These are phyloP conservation scores for Aplocera efformata DNA, from an alignment of 2,888 invertebrate genomes.

Conservation along the genomic window DNA sequence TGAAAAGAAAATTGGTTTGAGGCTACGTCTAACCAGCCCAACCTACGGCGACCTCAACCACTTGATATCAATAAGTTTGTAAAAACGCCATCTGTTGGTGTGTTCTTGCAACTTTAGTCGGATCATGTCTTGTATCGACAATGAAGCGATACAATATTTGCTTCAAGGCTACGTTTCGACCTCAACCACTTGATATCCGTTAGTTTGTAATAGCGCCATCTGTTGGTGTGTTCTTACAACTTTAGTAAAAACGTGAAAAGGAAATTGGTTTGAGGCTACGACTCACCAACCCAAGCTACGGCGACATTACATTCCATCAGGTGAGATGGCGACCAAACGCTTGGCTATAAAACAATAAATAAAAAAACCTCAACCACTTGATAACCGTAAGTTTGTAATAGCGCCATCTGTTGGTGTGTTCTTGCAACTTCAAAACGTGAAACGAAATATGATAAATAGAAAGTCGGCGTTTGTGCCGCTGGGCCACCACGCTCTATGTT, in stretches of 20 bases:
- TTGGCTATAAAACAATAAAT: no score
- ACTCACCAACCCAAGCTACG: slow-evolving; percentile 87
- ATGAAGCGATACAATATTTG: no score
- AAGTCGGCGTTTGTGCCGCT: no score
- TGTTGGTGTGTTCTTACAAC: neutral
- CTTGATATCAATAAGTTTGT: slow-evolving; percentile 81
- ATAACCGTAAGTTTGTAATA: neutral
- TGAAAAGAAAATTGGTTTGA: no score
- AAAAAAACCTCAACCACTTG: no score
- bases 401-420: neutral
- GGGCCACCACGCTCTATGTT: no score
- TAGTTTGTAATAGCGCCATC: slow-evolving; percentile 31
- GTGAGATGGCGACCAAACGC: no score
- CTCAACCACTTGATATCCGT: slow-evolving; percentile 88
- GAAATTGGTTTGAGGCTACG: slow-evolving; percentile 81
- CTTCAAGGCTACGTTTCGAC: slow-evolving; percentile 86
- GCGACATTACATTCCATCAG: no score
- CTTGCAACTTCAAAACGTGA: no score
- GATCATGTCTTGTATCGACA: neutral
- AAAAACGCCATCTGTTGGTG: neutral
- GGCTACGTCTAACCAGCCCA: slow-evolving; percentile 84
- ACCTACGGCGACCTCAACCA: slow-evolving; percentile 91
- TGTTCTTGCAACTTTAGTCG: neutral
- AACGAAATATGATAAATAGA: no score
- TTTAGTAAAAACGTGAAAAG: no score